These are phyloP conservation scores for Platycercus adscitus DNA, from an alignment of 2,113 vertebrate species.

Conservation along the genomic window DNA sequence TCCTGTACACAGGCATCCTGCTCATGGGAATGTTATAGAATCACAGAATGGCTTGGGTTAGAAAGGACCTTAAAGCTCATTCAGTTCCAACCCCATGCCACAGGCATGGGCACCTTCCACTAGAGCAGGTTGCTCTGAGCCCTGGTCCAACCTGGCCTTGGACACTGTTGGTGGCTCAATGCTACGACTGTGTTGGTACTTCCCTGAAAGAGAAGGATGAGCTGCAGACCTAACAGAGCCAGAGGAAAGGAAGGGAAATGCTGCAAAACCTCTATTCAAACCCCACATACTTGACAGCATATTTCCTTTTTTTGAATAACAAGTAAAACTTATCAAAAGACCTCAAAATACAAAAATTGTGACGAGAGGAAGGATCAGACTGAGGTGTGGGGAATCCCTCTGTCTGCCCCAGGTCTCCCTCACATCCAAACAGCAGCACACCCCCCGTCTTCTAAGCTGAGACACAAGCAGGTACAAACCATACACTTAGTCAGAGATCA, in stretches of 20 bases:
- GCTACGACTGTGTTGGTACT: fast-evolving
- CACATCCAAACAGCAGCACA: not conserved
- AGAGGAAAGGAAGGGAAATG: not conserved
- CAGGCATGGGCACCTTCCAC: not conserved
- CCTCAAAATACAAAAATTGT: not conserved
- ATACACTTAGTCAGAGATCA: not conserved
- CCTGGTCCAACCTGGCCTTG: not conserved
- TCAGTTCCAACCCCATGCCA: not conserved
- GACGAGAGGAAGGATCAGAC: not conserved
- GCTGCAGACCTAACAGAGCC: not conserved
- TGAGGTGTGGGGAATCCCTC: fast-evolving
- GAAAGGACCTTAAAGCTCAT: not conserved
- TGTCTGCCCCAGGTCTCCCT: not conserved
- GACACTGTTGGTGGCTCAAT: not conserved
- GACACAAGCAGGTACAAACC: not conserved
- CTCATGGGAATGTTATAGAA: not conserved
- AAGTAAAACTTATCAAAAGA: not conserved
- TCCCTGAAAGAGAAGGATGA: not conserved
- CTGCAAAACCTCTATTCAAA: not conserved
- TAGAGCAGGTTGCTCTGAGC: not conserved
- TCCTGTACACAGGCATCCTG: not conserved
- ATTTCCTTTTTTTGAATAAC: not conserved
- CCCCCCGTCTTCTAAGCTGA: not conserved
- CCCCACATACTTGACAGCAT: not conserved
- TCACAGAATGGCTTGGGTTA: not conserved